These are phyloP conservation scores for Onychorhynchus coronatus DNA, from an alignment of 2,113 vertebrate genomes.

Conservation along the genomic window DNA sequence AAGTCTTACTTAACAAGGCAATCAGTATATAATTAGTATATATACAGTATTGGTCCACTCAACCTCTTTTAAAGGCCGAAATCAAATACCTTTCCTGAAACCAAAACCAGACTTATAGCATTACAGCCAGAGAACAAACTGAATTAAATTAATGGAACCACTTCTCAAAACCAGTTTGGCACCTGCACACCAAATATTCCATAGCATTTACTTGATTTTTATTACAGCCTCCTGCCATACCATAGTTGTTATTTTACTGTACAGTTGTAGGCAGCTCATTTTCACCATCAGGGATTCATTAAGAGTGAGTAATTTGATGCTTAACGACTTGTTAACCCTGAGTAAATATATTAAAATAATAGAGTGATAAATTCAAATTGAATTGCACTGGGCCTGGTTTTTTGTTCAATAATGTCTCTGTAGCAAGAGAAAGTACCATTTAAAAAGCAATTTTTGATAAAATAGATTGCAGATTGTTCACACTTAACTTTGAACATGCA, in stretches of 20 bases:
- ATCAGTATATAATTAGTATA: background rate
- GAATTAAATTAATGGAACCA: background rate
- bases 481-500: conserved; percentile 45
- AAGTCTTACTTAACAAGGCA: background rate
- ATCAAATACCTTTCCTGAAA: background rate
- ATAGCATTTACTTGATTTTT: conserved; percentile 65
- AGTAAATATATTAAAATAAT: conserved; percentile 80
- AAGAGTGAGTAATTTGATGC: conserved; percentile 73
- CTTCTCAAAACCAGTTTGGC: background rate
- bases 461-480: conserved; percentile 49
- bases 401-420: conserved; percentile 56
- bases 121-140: background rate
- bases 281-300: conserved; percentile 71
- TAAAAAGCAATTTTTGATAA: conserved; percentile 68
- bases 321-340: conserved; percentile 78
- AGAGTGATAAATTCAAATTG: conserved; percentile 73
- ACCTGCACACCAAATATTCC: conserved; percentile 25
- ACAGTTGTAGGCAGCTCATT: conserved; percentile 66
- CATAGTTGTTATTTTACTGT: conserved; percentile 66
- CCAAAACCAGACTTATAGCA: background rate
- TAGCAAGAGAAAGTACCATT: conserved; percentile 62
- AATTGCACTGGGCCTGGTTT: conserved; percentile 28
- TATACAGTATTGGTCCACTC: background rate
- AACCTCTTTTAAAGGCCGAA: background rate
- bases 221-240: conserved; percentile 41